Base-by-base conservation (phyloP, 2,888 invertebrate species). In the Ochropacha duplaris region DNA sequence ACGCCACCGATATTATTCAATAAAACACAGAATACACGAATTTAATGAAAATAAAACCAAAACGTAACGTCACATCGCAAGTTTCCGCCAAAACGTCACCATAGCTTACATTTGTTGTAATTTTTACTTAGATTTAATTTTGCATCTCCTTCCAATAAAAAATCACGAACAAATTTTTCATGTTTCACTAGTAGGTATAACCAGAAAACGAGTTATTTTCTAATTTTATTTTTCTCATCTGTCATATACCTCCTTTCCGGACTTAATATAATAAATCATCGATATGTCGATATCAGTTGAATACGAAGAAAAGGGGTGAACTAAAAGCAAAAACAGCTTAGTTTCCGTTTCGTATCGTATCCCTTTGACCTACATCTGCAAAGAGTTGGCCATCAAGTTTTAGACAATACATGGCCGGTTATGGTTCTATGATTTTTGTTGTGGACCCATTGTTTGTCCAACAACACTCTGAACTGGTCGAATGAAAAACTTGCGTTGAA, bases 241-340 rank as follows among this genome's bases (percentile, higher is more conserved):
- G 34, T 52, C 52, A 14, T 8, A n/a, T 31, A 34, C 31, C 34
- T 22, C 31, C 58, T 57, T 22, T 49, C 56, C 61, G 55, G 54
- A 66, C 57, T 62, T 56, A 28, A 58, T 59, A 63, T 59, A 66
- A 72, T 78, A 72, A 74, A 78, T 77, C 75, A 78, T 71, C 22
- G 11, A 34, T 52, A 52, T 62, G 68, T 65, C 71, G 58, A 70
- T 65, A 72, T 60, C 73, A 68, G 63, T 66, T 56, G 56, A 65
- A 66, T 68, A 60, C 58, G 71, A 68, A 65, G 62, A 75, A 69
- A 69, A 63, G 70, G 64, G 61, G 62, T 54, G 54, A 61, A 58
- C 56, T 58, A 58, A 56, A 44, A 54, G 58, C 31, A 50, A 54
- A 52, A 57, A 58, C 44, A 64, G 68, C 58, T 66, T 61, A 63